Conservation (phyloP, 2,888 invertebrate species). For the Eutolmus rufibarbis region DNA sequence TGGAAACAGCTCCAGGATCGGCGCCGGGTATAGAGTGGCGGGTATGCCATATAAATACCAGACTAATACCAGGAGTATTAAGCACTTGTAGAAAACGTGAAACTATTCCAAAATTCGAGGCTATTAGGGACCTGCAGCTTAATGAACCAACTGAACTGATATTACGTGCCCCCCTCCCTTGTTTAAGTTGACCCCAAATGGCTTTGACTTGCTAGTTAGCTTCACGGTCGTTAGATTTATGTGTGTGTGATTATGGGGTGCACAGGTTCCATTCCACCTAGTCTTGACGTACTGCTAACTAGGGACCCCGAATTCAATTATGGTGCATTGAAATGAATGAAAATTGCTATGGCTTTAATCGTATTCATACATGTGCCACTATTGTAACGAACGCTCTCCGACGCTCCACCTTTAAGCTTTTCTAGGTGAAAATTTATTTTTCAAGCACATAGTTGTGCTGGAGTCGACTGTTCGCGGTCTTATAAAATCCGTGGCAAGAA, state of each 20-base stretch:
- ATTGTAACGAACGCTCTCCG: not conserved
- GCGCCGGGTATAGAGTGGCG: not conserved
- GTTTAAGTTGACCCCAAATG: constrained; percentile 35
- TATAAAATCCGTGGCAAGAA: not conserved
- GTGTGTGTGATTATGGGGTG: constrained; percentile 5
- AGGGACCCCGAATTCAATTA: constrained; percentile 29
- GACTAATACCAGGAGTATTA: constrained; percentile 41
- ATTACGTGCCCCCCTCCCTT: constrained; percentile 22
- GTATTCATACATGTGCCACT: not conserved
- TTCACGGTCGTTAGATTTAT: constrained; percentile 32
- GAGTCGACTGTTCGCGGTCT: not conserved
- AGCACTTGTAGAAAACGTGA: constrained; percentile 44
- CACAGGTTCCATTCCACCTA: constrained; percentile 20
- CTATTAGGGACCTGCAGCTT: constrained; percentile 39
- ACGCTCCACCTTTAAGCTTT: not conserved
- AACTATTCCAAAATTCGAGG: constrained; percentile 43
- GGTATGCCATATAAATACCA: constrained; percentile 40
- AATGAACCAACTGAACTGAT: constrained; percentile 38
- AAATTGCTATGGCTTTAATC: constrained; percentile 25
- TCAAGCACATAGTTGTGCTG: not conserved
- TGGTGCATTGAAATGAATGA: constrained; percentile 31
- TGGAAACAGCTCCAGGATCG: not conserved
- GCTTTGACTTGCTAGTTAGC: constrained; percentile 29
- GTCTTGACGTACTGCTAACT: constrained; percentile 30
- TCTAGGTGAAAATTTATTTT: not conserved